Evolutionary conservation across 2,797 vertebrate genomes (phyloP).

Genomic region (Poeciliopsis turneri): DNA sequence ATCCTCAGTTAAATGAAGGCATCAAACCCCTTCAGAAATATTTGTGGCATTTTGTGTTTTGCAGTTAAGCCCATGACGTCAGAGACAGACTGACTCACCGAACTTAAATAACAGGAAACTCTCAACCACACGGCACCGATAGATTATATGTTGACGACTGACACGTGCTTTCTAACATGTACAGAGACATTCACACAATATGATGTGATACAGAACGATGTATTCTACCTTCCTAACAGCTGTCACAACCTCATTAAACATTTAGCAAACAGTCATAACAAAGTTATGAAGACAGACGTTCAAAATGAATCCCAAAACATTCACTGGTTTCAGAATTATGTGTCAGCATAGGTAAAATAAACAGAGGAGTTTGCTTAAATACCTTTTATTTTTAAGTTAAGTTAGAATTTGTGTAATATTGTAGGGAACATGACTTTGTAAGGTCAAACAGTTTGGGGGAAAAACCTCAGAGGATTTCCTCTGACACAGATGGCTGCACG

Average conservation of each 20-base stretch:
- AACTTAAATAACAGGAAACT: constrained; percentile 25
- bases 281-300: neutral
- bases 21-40: neutral
- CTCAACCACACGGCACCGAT: neutral
- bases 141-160: neutral
- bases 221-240: neutral
- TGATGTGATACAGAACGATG: too few relatives aligned
- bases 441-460: neutral
- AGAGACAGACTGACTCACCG: constrained; percentile 4
- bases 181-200: neutral
- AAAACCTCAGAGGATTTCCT: neutral
- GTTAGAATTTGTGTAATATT: neutral
- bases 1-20: neutral
- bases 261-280: neutral
- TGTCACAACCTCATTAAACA: neutral
- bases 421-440: neutral
- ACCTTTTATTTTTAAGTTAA: neutral
- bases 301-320: neutral
- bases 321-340: neutral
- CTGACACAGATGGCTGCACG: neutral
- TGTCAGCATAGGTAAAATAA: neutral
- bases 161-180: neutral
- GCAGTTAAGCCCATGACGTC: neutral
- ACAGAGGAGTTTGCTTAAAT: neutral
- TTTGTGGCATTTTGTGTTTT: neutral